Conservation (phyloP, 2,797 vertebrate genomes). For the Decapterus maruadsi region DNA sequence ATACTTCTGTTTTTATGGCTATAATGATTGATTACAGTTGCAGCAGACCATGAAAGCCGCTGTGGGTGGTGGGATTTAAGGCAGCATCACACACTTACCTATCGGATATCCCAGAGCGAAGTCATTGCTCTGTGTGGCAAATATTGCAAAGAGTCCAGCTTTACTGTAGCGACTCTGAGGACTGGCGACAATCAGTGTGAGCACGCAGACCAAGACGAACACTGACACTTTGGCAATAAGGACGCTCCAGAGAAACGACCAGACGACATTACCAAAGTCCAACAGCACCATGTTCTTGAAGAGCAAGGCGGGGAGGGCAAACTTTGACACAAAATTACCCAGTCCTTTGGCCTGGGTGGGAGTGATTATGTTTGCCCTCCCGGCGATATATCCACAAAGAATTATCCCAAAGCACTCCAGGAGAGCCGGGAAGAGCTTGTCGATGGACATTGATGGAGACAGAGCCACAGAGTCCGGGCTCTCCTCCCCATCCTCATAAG, state of each 20-base stretch:
- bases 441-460: conserved; percentile 90
- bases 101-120: conserved; percentile 98
- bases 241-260: conserved; percentile 96
- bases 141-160: conserved; percentile 96
- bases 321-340: conserved; percentile 97
- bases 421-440: conserved; percentile 94
- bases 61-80: background rate
- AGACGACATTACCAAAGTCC: conserved; percentile 94
- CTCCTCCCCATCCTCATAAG: conserved; percentile 36
- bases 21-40: background rate
- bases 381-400: conserved; percentile 95
- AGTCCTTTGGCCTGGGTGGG: conserved; percentile 95
- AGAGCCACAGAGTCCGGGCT: background rate
- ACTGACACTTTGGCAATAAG: conserved; percentile 95
- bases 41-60: background rate
- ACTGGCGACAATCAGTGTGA: conserved; percentile 91
- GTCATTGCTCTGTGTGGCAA: conserved; percentile 99
- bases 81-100: conserved; percentile 88
- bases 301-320: conserved; percentile 95
- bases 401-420: conserved; percentile 98
- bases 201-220: conserved; percentile 90
- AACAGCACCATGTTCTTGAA: conserved; percentile 99
- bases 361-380: conserved; percentile 93
- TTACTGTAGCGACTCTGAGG: conserved; percentile 93
- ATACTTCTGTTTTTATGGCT: background rate